Base-by-base conservation (phyloP, 1,140 invertebrate species). In the Euura lappo region DNA sequence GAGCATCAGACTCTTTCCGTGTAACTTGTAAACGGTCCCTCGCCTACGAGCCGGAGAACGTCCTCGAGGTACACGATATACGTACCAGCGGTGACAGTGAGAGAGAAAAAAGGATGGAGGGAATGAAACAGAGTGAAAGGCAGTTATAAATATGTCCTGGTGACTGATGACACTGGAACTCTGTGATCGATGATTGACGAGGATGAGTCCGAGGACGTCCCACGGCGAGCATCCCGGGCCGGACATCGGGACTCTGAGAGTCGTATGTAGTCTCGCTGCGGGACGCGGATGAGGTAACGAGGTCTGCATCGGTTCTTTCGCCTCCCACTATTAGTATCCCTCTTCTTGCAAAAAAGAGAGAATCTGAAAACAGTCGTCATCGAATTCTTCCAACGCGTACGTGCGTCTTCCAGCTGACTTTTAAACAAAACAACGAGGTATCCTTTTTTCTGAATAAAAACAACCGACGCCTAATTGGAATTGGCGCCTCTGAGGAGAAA, bases 161-260 rank as follows among this genome's bases (percentile, higher is more conserved):
- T 70, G 69, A 70, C 69, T 70, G 69, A 70, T 70, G 69, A 70
- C 69, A 70, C 69, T 67, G 65, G 72, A 46, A 13, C 44, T 45
- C 68, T 68, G 51, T 76, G 75, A 76, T 76, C 72, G 75, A 76
- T 76, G 75, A 73, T 74, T 74, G 72, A 71, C 70, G 47, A 71
- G 65, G 45, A 70, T 3, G n/a, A 60, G 45, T 45, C 69, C 28
- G 42, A 44, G 44, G 44, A 45, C 69, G 66, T 68, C 66, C 66
- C 66, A 68, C 66, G 28, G 8, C 3, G 66, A 42, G 44, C 66
- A 28, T 68, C 66, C 51, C 10, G 13, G 13, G 66, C 66, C 66
- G 66, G 66, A 68, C 66, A 68, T 68, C 13, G 28, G 66, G 44
- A 68, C 66, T 68, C 44, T 11, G 13, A 60, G 51, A 60, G 51